These are phyloP conservation scores for Mirounga angustirostris DNA, from an alignment of 2,113 vertebrate species.

Conservation along the genomic window DNA sequence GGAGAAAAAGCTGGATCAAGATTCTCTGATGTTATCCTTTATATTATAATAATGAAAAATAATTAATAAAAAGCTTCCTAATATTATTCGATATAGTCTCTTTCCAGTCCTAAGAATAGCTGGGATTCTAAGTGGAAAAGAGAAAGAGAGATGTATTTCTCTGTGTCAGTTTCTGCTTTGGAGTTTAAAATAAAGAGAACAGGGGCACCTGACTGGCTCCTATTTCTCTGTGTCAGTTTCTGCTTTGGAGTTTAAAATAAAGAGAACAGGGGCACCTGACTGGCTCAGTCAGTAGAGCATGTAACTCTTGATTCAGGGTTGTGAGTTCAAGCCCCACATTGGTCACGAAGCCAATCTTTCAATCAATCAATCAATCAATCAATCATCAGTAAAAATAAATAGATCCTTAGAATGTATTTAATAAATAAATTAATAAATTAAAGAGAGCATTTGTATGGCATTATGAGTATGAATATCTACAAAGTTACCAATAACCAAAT, in stretches of 20 bases:
- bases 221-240: background rate
- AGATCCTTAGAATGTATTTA: background rate
- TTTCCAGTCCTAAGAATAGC: background rate
- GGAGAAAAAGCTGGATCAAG: background rate
- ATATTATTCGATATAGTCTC: background rate
- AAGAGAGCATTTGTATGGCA: background rate
- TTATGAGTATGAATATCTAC: background rate
- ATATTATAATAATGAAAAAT: conserved; percentile 38
- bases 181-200: background rate
- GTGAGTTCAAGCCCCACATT: background rate
- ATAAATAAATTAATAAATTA: background rate
- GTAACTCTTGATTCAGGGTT: background rate
- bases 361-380: background rate
- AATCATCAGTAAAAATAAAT: background rate
- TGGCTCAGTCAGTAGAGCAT: background rate
- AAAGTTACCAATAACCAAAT: background rate
- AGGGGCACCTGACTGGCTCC: background rate
- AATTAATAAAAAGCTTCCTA: conserved; percentile 22
- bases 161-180: background rate
- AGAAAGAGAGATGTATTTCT: background rate
- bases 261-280: background rate
- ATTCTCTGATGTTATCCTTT: conserved; percentile 49
- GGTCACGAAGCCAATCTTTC: background rate
- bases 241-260: background rate
- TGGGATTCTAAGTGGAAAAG: background rate